Evolutionary conservation across 2,888 invertebrate genomes (phyloP).

Genomic region (Melanophora roralis): DNA sequence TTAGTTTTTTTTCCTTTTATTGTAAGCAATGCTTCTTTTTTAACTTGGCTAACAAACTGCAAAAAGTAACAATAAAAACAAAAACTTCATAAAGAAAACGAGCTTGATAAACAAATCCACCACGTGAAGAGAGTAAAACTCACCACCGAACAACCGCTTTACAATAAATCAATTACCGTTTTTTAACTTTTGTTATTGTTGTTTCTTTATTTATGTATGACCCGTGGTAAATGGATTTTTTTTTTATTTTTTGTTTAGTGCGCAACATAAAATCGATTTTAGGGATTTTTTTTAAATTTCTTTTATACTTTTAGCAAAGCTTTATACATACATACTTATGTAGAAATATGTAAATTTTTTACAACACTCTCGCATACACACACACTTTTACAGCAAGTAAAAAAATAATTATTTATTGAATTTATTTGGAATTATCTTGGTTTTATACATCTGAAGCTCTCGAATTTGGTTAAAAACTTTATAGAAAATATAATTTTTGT

Average conservation of each 20-base stretch:
- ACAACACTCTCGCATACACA: neutral
- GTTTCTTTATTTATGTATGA: neutral
- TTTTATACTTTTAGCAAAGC: no score
- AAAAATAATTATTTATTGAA: conserved; percentile 2
- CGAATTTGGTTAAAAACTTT: conserved; percentile 27
- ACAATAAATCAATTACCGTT: conserved; percentile 34
- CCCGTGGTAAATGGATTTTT: conserved; percentile 30
- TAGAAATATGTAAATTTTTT: neutral
- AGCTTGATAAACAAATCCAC: conserved; percentile 19
- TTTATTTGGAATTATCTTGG: conserved; percentile 63
- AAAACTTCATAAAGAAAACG: neutral
- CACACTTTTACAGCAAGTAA: conserved; percentile 16
- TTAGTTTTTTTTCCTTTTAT: conserved; percentile 25
- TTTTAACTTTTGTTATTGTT: conserved; percentile 13
- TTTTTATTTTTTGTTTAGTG: conserved; percentile 40
- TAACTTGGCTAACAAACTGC: conserved; percentile 46
- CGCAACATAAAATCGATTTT: conserved; percentile 63
- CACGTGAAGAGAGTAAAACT: conserved; percentile 2
- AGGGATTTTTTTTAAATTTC: conserved; percentile 64
- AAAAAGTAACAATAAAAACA: conserved; percentile 8
- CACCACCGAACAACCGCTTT: conserved; percentile 3
- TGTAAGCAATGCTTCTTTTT: conserved; percentile 48
- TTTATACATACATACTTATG: no score
- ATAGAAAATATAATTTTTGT: conserved; percentile 58
- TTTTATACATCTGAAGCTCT: neutral